phyloP scores from a whole-genome alignment of 2,797 vertebrate genomes.

The Brachymystax lenok region DNA sequence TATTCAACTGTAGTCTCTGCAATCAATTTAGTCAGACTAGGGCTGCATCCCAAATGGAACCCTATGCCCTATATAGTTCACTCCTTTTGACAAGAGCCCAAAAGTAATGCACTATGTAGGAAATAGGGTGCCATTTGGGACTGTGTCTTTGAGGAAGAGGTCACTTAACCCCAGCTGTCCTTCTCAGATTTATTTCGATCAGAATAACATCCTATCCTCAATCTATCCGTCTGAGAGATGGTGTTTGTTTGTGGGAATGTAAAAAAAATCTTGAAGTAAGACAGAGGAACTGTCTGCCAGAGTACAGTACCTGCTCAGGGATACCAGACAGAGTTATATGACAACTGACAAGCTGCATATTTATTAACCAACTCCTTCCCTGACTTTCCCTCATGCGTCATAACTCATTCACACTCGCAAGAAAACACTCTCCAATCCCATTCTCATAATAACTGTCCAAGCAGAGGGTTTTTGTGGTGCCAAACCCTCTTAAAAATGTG shows the following conservation, averaged over 20 bases:
- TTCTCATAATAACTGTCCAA: constrained; percentile 35
- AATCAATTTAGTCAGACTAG: background rate
- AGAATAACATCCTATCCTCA: constrained; percentile 37
- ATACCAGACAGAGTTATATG: constrained; percentile 29
- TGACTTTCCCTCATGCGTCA: constrained; percentile 51
- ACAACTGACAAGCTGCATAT: constrained; percentile 41
- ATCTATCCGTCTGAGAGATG: constrained; percentile 49
- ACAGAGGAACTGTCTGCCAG: constrained; percentile 5
- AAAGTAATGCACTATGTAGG: background rate
- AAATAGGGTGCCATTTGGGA: background rate
- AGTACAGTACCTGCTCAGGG: constrained; percentile 32
- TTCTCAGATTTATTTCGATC: constrained; percentile 43
- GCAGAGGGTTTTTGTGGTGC: constrained; percentile 27
- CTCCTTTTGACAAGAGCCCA: background rate
- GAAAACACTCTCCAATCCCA: constrained; percentile 54
- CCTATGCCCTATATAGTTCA: too few relatives aligned
- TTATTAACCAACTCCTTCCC: constrained; percentile 53
- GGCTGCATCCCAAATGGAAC: background rate
- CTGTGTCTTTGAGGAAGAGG: constrained; percentile 26
- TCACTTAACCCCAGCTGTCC: constrained; percentile 24
- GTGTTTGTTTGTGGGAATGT: constrained; percentile 34
- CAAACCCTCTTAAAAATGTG: constrained; percentile 32
- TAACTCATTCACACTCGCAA: constrained; percentile 60
- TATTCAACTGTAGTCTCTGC: background rate
- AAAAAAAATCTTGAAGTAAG: constrained; percentile 16